Evolutionary conservation across 2,797 vertebrate genomes (phyloP).

Genomic region (Pseudomugil gertrudae): DNA sequence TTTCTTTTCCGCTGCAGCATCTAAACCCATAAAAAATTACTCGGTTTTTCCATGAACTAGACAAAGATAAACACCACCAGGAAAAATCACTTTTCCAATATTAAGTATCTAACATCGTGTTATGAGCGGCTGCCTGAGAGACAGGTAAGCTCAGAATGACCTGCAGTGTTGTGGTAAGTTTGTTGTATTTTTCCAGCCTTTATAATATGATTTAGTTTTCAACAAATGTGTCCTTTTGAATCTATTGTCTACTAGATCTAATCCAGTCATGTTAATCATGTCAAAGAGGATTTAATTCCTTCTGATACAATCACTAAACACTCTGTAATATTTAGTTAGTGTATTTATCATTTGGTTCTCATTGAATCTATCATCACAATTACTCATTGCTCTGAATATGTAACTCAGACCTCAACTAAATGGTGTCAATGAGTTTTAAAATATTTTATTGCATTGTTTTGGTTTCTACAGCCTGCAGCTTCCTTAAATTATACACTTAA

Average conservation of each 20-base stretch:
- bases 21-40: slow-evolving; percentile 31
- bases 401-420: background rate
- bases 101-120: slow-evolving; percentile 9
- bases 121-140: slow-evolving; percentile 7
- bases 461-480: background rate
- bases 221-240: background rate
- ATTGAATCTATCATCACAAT: too few species aligned
- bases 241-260: background rate
- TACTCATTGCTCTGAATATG: background rate
- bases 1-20: background rate
- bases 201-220: background rate
- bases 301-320: background rate
- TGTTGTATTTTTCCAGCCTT: background rate
- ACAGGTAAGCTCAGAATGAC: slow-evolving; percentile 26
- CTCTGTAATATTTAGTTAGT: background rate
- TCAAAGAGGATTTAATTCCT: slow-evolving; percentile 1
- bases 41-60: slow-evolving; percentile 63
- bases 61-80: slow-evolving; percentile 22
- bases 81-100: background rate
- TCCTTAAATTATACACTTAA: background rate
- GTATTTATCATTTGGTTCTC: background rate
- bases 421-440: background rate
- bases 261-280: background rate
- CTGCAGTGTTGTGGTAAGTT: slow-evolving; percentile 10
- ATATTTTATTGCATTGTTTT: background rate